Conservation (phyloP, 2,113 vertebrate species). For the Esox niger region DNA sequence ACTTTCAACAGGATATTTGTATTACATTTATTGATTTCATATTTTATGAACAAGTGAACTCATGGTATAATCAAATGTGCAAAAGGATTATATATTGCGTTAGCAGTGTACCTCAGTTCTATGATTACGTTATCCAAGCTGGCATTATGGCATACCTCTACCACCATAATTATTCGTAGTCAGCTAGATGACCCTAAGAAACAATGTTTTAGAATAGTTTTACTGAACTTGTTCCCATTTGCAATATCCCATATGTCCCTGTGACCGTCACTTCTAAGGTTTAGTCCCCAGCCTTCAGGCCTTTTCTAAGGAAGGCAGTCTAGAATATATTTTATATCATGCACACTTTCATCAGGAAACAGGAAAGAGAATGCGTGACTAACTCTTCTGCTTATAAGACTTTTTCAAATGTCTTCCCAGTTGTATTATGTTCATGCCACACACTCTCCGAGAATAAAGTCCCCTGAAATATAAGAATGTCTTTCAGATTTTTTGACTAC, state of each 20-base stretch:
- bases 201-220: not conserved
- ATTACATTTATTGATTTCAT: slow-evolving; percentile 43
- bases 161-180: too few species aligned
- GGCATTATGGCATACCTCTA: too few species aligned
- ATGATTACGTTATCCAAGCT: too few species aligned
- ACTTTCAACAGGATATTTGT: slow-evolving; percentile 26
- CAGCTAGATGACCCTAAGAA: slow-evolving; percentile 3
- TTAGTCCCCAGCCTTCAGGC: not conserved
- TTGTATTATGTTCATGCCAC: slow-evolving; percentile 32
- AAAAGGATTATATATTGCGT: too few species aligned
- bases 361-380: slow-evolving; percentile 1
- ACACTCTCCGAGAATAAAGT: slow-evolving; percentile 34
- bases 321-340: slow-evolving; percentile 33
- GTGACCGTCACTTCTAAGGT: not conserved
- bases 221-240: not conserved
- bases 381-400: slow-evolving; percentile 26
- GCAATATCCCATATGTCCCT: not conserved
- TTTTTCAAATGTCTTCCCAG: slow-evolving; percentile 26
- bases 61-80: slow-evolving; percentile 33
- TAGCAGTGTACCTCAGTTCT: too few species aligned
- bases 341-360: too few species aligned
- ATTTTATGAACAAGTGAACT: slow-evolving; percentile 23
- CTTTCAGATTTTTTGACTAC: not conserved
- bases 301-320: not conserved
- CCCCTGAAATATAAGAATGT: slow-evolving; percentile 18